A percentile compares a stretch with the other conserved stretches of the same genome.
phyloP scores from a whole-genome alignment of 23 tunicate species.

The Clavelina lepadiformis region DNA sequence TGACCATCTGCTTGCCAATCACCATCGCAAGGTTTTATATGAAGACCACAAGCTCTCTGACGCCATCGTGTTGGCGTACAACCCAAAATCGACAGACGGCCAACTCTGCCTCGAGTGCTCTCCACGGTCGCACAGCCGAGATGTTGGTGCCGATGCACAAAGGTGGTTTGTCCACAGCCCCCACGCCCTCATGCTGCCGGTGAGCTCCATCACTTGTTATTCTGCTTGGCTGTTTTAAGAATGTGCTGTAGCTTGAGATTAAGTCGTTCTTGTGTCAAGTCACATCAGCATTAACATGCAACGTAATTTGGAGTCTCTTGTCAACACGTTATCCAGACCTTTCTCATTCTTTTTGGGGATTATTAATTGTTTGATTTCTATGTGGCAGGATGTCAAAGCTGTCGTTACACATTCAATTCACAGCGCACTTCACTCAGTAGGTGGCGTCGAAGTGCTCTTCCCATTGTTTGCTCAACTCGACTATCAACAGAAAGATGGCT shows the following conservation, averaged over 20 bases:
- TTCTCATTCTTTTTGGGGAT: too few relatives aligned
- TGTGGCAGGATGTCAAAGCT: constrained; percentile 88
- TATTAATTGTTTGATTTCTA: too few relatives aligned
- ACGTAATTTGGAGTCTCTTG: too few relatives aligned
- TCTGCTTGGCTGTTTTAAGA: too few relatives aligned
- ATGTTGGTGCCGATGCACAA: constrained; percentile 50
- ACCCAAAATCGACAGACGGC: constrained; percentile 97
- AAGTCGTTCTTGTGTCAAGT: background rate
- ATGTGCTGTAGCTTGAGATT: too few relatives aligned
- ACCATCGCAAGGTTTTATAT: constrained; percentile 85
- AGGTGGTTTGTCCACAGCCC: constrained; percentile 97
- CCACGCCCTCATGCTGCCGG: constrained; percentile 94
- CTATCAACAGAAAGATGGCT: constrained; percentile 66
- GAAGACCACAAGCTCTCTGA: constrained; percentile 83
- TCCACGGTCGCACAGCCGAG: constrained; percentile 45
- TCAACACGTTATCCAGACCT: too few relatives aligned
- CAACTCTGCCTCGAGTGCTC: constrained; percentile 94
- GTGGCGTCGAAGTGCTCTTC: constrained; percentile 93
- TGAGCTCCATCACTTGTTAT: constrained; percentile 20
- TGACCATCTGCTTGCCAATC: constrained; percentile 78
- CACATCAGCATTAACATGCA: background rate
- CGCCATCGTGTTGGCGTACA: constrained; percentile 82
- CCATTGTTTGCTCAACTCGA: constrained; percentile 94
- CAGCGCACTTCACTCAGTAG: constrained; percentile 92
- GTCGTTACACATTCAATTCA: constrained; percentile 92